Conservation (phyloP, 1,140 invertebrate species). For the Lasaia peninsularis region DNA sequence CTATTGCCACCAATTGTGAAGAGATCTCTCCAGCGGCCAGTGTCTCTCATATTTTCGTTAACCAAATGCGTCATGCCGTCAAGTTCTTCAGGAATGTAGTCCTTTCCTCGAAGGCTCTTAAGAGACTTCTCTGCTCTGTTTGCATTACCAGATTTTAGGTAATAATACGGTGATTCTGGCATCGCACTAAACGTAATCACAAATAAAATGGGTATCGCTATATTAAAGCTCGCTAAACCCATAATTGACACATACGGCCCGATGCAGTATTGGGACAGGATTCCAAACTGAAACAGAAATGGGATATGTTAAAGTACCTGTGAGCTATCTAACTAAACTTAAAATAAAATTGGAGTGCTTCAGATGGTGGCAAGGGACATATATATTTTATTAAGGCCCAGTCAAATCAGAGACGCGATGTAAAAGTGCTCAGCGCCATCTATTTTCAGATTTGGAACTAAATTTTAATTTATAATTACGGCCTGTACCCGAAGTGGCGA, state of each 20-base stretch:
- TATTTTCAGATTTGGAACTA: too few relatives aligned
- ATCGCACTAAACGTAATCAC: constrained; percentile 82
- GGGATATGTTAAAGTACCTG: constrained; percentile 16
- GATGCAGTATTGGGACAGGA: constrained; percentile 82
- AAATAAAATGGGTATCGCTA: constrained; percentile 79
- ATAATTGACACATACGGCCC: constrained; percentile 80
- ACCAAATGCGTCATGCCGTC: constrained; percentile 79
- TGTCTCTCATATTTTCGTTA: constrained; percentile 76
- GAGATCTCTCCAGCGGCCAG: constrained; percentile 79
- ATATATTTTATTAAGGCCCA: too few relatives aligned
- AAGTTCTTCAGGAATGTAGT: constrained; percentile 80
- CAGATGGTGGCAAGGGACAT: too few relatives aligned
- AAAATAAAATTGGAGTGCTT: too few relatives aligned
- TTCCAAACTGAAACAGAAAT: constrained; percentile 78
- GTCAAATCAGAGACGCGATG: too few relatives aligned
- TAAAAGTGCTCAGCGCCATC: too few relatives aligned
- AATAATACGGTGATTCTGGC: constrained; percentile 89
- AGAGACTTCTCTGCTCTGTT: constrained; percentile 81
- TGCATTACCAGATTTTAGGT: constrained; percentile 77
- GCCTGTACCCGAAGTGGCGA: too few relatives aligned
- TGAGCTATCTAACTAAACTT: too few relatives aligned
- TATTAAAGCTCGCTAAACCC: constrained; percentile 78
- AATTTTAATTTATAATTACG: too few relatives aligned
- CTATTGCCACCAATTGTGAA: constrained; percentile 78
- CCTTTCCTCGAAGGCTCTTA: constrained; percentile 79